These are phyloP conservation scores for Ophion ventricosus DNA, from an alignment of 2,888 invertebrate species.

Conservation along the genomic window DNA sequence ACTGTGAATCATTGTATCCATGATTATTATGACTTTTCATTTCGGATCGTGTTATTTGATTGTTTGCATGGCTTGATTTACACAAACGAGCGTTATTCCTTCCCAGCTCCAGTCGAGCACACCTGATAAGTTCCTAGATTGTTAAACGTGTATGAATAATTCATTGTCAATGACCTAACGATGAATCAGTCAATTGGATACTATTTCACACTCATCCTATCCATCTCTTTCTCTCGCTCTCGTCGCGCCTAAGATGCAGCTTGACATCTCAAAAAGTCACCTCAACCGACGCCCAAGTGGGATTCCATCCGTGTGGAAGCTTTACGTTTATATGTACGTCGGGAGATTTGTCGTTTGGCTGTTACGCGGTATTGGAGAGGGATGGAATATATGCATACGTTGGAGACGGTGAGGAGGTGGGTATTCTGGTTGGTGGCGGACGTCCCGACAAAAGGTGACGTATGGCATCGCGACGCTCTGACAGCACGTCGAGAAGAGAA, in stretches of 20 bases:
- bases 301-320: conserved; percentile 32
- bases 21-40: too few relatives aligned
- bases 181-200: conserved; percentile 13
- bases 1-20: too few relatives aligned
- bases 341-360: conserved; percentile 57
- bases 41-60: too few relatives aligned
- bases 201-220: not conserved
- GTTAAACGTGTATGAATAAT: conserved; percentile 13
- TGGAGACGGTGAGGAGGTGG: conserved; percentile 6
- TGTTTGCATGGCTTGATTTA: too few relatives aligned
- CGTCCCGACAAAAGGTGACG: conserved; percentile 66
- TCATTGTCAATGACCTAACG: not conserved
- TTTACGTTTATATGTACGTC: conserved; percentile 48
- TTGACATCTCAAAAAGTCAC: conserved; percentile 43
- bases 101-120: not conserved
- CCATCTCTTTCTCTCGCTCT: not conserved
- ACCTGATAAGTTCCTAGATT: not conserved
- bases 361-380: conserved; percentile 18
- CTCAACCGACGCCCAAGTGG: conserved; percentile 38
- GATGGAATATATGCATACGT: conserved; percentile 25
- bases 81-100: not conserved
- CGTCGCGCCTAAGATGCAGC: not conserved
- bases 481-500: conserved; percentile 66
- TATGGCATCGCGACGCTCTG: conserved; percentile 65
- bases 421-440: conserved; percentile 28